A percentile compares a stretch with the other conserved stretches of the same genome.
Conservation (phyloP, 2,113 vertebrate species). For the Poeciliopsis retropinna region DNA sequence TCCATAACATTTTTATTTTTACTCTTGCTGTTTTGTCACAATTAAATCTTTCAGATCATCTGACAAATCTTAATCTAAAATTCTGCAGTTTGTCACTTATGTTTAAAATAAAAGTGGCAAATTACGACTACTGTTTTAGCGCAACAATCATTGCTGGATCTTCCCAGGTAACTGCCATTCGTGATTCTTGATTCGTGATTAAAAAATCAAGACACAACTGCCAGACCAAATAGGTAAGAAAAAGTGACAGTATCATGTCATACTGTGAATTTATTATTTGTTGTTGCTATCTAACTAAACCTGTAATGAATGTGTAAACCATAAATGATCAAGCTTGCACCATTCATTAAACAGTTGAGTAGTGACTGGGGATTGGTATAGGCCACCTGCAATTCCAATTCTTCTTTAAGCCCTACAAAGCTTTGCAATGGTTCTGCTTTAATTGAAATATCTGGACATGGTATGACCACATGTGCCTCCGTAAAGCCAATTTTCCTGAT, state of each 20-base stretch:
- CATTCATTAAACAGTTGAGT: background rate
- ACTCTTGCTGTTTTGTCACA: too few relatives aligned
- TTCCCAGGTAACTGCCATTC: background rate
- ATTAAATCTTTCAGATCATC: too few relatives aligned
- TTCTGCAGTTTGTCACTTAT: too few relatives aligned
- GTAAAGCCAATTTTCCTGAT: constrained; percentile 19
- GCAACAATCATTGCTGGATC: background rate
- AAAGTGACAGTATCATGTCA: background rate
- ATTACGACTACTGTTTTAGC: background rate
- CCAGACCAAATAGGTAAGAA: background rate
- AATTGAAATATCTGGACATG: background rate
- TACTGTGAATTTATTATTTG: background rate
- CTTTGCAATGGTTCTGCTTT: background rate
- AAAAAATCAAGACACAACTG: background rate
- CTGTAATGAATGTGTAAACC: background rate
- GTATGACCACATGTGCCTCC: background rate
- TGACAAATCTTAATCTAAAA: too few relatives aligned
- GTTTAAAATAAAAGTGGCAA: background rate
- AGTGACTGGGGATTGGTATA: background rate
- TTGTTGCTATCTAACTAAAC: too few relatives aligned
- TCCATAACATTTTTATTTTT: too few relatives aligned
- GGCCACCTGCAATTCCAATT: background rate
- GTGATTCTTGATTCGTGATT: background rate
- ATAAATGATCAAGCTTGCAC: background rate
- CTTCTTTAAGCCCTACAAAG: background rate